Percentiles rank a stretch among this genome's conserved stretches.
Evolutionary conservation across 2,113 vertebrate genomes (phyloP).

Genomic region (Theropithecus gelada): DNA sequence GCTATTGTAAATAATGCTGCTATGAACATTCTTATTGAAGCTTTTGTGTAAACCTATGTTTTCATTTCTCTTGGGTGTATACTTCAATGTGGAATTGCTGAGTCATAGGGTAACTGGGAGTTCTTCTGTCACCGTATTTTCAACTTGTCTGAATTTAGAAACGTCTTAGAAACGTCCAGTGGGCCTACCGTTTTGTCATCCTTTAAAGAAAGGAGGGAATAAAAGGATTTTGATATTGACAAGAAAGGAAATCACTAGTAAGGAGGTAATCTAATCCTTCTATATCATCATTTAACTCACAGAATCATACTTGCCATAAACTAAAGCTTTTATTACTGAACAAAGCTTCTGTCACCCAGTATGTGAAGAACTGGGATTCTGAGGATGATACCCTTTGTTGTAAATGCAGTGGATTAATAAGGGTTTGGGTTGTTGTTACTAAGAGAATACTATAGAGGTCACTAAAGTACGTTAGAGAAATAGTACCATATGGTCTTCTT

Average conservation of each 20-base stretch:
- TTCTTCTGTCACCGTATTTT: constrained; percentile 21
- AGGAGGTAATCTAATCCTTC: neutral
- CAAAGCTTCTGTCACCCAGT: neutral
- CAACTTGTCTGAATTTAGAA: constrained; percentile 26
- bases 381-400: neutral
- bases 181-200: neutral
- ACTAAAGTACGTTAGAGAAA: constrained; percentile 62
- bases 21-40: neutral
- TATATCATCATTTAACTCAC: neutral
- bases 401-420: constrained; percentile 10
- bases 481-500: neutral
- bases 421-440: constrained; percentile 48
- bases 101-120: neutral
- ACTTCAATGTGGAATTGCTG: neutral
- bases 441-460: constrained; percentile 80
- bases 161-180: neutral
- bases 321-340: neutral
- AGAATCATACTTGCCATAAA: neutral
- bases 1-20: constrained; percentile 24
- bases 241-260: neutral
- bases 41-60: neutral
- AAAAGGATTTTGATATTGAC: constrained; percentile 29
- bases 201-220: constrained; percentile 35
- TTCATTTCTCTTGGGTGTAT: constrained; percentile 12
- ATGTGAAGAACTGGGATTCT: neutral